These are phyloP conservation scores for Amphiprion ocellaris DNA, from an alignment of 2,113 vertebrate species.

Conservation along the genomic window DNA sequence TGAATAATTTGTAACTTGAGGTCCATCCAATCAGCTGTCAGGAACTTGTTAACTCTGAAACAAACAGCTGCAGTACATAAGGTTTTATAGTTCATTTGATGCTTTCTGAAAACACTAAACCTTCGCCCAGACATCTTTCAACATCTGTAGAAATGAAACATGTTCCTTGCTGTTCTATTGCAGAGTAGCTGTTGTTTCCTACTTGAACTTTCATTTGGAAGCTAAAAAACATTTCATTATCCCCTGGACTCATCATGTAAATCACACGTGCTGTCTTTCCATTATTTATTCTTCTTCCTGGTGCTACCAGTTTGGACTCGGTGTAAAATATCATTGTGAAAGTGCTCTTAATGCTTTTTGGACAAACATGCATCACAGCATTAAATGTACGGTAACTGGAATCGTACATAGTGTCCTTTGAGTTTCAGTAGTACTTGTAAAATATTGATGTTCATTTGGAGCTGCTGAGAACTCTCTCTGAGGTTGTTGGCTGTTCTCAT, in stretches of 20 bases:
- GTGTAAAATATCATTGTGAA: conserved; percentile 48
- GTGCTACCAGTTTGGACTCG: conserved; percentile 50
- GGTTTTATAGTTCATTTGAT: conserved; percentile 1
- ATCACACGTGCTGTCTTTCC: neutral
- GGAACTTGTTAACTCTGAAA: neutral
- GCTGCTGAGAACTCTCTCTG: conserved; percentile 23
- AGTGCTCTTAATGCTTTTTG: conserved; percentile 68
- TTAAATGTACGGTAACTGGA: conserved; percentile 38
- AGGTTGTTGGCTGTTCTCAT: conserved; percentile 18
- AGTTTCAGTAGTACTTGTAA: conserved; percentile 43
- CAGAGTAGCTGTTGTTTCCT: neutral
- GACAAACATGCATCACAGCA: conserved; percentile 19
- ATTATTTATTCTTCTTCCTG: conserved; percentile 54
- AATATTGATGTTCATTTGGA: conserved; percentile 25
- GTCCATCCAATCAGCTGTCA: conserved; percentile 3
- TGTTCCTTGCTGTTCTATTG: conserved; percentile 1
- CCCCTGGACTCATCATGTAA: too few species aligned
- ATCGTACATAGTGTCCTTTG: conserved; percentile 4
- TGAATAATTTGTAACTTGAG: neutral
- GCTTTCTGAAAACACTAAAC: conserved; percentile 30
- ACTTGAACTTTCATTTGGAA: conserved; percentile 11
- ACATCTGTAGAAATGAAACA: neutral
- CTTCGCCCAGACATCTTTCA: neutral
- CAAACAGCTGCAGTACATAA: neutral
- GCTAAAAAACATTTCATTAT: neutral